Evolutionary conservation across 1,140 invertebrate genomes (phyloP).

Genomic region (Tenebrio molitor): DNA sequence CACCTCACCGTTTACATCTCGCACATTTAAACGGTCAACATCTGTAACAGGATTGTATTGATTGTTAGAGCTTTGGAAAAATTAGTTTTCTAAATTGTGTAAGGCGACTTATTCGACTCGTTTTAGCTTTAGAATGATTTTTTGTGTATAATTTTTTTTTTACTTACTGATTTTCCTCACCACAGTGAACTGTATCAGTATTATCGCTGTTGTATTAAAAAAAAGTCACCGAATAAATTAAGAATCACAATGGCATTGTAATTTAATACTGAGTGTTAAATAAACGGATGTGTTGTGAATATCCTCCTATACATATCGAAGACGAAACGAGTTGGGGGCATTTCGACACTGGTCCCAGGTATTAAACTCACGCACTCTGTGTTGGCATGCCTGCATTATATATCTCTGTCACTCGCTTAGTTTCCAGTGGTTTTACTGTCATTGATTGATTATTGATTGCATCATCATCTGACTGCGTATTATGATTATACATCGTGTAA

Average conservation of each 20-base stretch:
- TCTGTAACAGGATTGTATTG: neutral
- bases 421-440: conserved; percentile 65
- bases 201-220: conserved; percentile 18
- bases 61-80: conserved; percentile 16
- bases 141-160: conserved; percentile 29
- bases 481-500: conserved; percentile 48
- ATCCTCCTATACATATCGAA: conserved; percentile 10
- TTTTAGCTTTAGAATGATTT: conserved; percentile 18
- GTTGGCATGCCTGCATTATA: conserved; percentile 65
- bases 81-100: conserved; percentile 34
- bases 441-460: conserved; percentile 56
- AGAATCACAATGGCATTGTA: conserved; percentile 15
- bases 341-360: conserved; percentile 44
- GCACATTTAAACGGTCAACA: conserved; percentile 10
- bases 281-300: conserved; percentile 33
- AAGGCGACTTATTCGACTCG: neutral
- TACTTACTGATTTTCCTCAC: conserved; percentile 22
- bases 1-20: neutral
- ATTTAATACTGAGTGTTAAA: conserved; percentile 28
- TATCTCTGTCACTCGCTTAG: conserved; percentile 64
- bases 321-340: conserved; percentile 39
- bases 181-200: conserved; percentile 35
- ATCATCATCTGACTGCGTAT: conserved; percentile 47
- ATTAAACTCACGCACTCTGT: conserved; percentile 62
- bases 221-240: conserved; percentile 27